Percentiles rank a stretch among this genome's conserved stretches.
phyloP scores from a whole-genome alignment of 23 tunicate genomes.

The Ascidia mentula region DNA sequence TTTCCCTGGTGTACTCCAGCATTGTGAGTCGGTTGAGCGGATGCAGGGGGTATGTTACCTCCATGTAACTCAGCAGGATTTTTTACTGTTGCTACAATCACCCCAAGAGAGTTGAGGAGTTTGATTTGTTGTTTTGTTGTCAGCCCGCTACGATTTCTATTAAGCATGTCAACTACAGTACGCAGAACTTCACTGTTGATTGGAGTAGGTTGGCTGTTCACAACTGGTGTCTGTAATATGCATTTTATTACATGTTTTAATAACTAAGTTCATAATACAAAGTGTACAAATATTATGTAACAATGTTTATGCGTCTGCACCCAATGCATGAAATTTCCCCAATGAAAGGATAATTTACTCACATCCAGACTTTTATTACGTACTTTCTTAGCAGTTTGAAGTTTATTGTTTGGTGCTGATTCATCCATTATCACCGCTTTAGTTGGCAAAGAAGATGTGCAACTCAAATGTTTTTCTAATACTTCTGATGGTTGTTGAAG shows the following conservation, averaged over 20 bases:
- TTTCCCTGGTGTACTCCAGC: background rate
- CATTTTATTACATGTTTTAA: no score
- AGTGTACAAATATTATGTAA: background rate
- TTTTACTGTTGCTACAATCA: constrained; percentile 57
- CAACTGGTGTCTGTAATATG: background rate
- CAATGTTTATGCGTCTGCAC: background rate
- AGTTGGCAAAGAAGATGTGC: no score
- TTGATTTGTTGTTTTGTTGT: constrained; percentile 66
- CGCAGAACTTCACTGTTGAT: constrained; percentile 57
- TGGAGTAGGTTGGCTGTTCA: constrained; percentile 15
- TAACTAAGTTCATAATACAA: no score
- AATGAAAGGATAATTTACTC: no score
- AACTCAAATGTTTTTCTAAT: no score
- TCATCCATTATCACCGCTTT: background rate
- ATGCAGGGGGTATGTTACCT: background rate
- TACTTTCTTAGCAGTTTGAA: background rate
- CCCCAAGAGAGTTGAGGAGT: constrained; percentile 59
- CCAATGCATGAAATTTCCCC: no score
- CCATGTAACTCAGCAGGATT: constrained; percentile 20
- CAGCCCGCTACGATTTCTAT: constrained; percentile 42
- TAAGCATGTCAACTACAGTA: constrained; percentile 59
- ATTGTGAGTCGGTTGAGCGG: no score
- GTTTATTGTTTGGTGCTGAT: background rate
- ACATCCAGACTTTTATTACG: no score
- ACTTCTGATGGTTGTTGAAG: no score